Evolutionary conservation across 2,113 vertebrate genomes (phyloP).

Genomic region (Gila orcuttii): DNA sequence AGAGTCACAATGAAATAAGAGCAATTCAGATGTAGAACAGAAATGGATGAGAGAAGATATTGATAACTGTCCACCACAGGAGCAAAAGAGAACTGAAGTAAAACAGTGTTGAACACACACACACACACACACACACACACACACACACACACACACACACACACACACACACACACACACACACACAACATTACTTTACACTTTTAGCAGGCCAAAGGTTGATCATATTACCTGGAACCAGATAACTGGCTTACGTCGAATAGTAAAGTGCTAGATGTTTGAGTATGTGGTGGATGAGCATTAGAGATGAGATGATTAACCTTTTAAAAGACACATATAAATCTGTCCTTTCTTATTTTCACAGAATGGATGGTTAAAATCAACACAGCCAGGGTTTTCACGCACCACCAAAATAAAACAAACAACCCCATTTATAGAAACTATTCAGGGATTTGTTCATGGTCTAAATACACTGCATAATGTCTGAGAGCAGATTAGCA

Average conservation of each 20-base stretch:
- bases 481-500: background rate
- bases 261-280: conserved; percentile 68
- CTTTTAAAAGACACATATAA: conserved; percentile 35
- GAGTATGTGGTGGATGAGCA: conserved; percentile 36
- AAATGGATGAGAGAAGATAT: conserved; percentile 41
- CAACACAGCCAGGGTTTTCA: conserved; percentile 1
- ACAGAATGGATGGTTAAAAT: background rate
- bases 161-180: too few species aligned
- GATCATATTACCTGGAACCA: too few species aligned
- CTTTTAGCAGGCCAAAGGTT: too few species aligned
- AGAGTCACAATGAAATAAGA: conserved; percentile 18
- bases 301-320: conserved; percentile 49
- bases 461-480: background rate
- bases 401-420: background rate
- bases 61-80: conserved; percentile 10
- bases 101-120: conserved; percentile 40
- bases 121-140: too few species aligned
- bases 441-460: conserved; percentile 2
- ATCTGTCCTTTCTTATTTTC: conserved; percentile 23
- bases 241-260: conserved; percentile 62
- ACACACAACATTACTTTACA: too few species aligned
- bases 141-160: too few species aligned
- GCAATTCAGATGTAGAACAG: background rate
- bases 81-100: conserved; percentile 37
- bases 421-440: conserved; percentile 5